Base-by-base conservation (phyloP, 2,888 invertebrate genomes). In the Liposcelis brunnea region DNA sequence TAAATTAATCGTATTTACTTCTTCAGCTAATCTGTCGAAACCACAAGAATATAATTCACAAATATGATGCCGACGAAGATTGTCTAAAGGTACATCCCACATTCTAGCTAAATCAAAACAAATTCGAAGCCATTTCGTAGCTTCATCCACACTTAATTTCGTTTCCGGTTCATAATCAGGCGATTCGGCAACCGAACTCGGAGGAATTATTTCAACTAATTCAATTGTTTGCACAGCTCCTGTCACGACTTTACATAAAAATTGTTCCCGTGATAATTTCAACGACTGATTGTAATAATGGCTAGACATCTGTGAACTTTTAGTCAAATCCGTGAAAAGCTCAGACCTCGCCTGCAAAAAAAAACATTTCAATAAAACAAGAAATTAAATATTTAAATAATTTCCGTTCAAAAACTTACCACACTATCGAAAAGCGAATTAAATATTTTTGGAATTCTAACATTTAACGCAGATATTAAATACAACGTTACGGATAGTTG, bases 11-110 rank as follows among this genome's bases (percentile, higher is more conserved):
- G n/a, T n/a, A 48, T 54, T 55, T 53, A 75, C 75, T 64, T 75
- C 75, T 57, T 72, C 70, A 33, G 74, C 77, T 26, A 72, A 54
- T 49, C 64, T 64, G 60, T 76, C 76, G 52, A 70, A 67, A 32
- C 74, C 74, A 50, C 66, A 64, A 6, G 67, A 63, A 54, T 75
- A 75, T 37, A 75, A 66, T 56, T 71, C 71, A 55, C 68, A 69
- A 49, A 83, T 80, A 70, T 90, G 83, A 61, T 82, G 81, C 44
- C 83, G 72, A 51, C 77, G 72, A 35, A 93, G 65, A 40, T 73
- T 70, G 55, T 85, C 83, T 12, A 68, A 65, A 51, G 83, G 77
- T 44, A 90, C 64, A 50, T 75, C 73, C 86, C 91, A 90, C 44
- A 79, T 70, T 19, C 75, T 71, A 1, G 83, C 81, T 44, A 91